Evolutionary conservation across 2,888 invertebrate species (phyloP).

Genomic region (Clistopyga incitator): DNA sequence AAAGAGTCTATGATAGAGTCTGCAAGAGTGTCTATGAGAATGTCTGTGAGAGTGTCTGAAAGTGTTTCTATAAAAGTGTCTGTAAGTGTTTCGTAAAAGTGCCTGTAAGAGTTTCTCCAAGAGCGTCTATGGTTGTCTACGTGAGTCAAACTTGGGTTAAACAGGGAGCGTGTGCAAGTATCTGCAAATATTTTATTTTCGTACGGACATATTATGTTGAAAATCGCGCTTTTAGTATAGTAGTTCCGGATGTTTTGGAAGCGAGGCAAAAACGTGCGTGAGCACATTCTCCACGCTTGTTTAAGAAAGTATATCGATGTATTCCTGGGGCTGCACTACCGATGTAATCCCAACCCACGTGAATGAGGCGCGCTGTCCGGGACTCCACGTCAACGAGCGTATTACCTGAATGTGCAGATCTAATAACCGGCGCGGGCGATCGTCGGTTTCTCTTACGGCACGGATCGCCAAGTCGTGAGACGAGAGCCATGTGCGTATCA

Average conservation of each 20-base stretch:
- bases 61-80: too few relatives aligned
- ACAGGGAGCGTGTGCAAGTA: too few relatives aligned
- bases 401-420: slow-evolving; percentile 65
- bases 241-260: neutral
- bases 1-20: too few relatives aligned
- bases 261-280: neutral
- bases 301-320: slow-evolving; percentile 31
- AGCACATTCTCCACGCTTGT: neutral
- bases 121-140: too few relatives aligned
- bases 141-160: too few relatives aligned
- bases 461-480: slow-evolving; percentile 11
- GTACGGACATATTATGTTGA: neutral
- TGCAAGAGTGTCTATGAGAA: too few relatives aligned
- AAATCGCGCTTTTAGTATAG: neutral
- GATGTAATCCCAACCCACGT: slow-evolving; percentile 75
- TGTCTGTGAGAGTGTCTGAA: too few relatives aligned
- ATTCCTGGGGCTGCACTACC: slow-evolving; percentile 19
- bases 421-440: slow-evolving; percentile 57
- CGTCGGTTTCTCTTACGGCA: slow-evolving; percentile 32
- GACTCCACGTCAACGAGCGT: slow-evolving; percentile 75
- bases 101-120: too few relatives aligned
- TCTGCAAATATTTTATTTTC: too few relatives aligned
- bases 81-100: too few relatives aligned
- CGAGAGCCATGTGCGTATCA: slow-evolving; percentile 59
- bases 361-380: slow-evolving; percentile 75